Evolutionary conservation across 2,797 vertebrate genomes (phyloP).

Genomic region (Enteromius radiatus): DNA sequence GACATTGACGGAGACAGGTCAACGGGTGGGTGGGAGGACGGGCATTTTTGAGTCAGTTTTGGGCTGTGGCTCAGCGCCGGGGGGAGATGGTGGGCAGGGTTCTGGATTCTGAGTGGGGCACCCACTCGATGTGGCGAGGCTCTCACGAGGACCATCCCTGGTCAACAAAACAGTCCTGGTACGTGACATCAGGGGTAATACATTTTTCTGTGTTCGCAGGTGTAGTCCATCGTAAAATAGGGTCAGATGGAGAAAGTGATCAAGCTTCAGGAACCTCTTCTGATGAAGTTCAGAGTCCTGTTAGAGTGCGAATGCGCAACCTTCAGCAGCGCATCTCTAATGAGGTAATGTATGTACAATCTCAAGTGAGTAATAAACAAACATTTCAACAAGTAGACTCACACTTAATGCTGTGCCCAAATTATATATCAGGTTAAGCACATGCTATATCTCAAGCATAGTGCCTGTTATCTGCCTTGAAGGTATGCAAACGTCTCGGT

Average conservation of each 20-base stretch:
- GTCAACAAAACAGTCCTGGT: no score
- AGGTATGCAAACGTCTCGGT: not conserved
- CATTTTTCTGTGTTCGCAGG: slow-evolving; percentile 28
- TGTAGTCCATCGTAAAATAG: slow-evolving; percentile 82
- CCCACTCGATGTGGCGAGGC: no score
- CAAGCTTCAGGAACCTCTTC: slow-evolving; percentile 84
- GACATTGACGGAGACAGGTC: no score
- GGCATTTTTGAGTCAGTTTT: no score
- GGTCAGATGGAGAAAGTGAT: slow-evolving; percentile 85
- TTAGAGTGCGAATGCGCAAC: slow-evolving; percentile 82
- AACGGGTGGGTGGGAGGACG: no score
- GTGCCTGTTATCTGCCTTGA: not conserved
- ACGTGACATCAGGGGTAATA: not conserved
- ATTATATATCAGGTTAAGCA: not conserved
- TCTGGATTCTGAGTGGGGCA: no score
- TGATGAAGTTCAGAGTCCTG: slow-evolving; percentile 85
- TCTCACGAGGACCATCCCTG: no score
- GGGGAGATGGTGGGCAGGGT: no score
- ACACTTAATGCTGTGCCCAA: not conserved
- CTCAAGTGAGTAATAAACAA: not conserved
- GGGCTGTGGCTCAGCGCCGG: no score
- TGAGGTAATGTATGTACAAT: slow-evolving; percentile 70
- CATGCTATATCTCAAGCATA: no score
- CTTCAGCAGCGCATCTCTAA: slow-evolving; percentile 82
- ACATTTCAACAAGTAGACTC: not conserved